Conservation (phyloP, 2,113 vertebrate species). For the Osmerus mordax region DNA sequence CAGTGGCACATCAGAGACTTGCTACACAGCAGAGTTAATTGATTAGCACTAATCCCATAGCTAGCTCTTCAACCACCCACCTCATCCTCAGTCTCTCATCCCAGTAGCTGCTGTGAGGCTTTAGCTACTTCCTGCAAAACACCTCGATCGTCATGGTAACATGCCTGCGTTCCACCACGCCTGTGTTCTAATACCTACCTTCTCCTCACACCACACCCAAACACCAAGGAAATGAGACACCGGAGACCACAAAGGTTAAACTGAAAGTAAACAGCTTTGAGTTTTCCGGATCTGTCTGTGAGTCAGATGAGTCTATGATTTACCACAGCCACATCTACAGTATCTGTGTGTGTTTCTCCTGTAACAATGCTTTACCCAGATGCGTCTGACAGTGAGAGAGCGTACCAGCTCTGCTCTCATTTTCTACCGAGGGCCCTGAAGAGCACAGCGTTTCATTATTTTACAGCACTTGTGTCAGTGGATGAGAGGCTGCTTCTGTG, state of each 20-base stretch:
- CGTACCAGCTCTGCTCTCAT: not conserved
- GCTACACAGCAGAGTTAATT: not conserved
- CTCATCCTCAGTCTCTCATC: not conserved
- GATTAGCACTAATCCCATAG: not conserved
- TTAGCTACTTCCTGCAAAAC: not conserved
- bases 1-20: not conserved
- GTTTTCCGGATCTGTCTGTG: too few relatives aligned
- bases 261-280: too few relatives aligned
- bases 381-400: too few relatives aligned
- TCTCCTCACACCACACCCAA: not conserved
- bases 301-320: too few relatives aligned
- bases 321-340: too few relatives aligned
- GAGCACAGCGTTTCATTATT: not conserved
- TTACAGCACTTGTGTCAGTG: not conserved
- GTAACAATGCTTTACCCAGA: too few relatives aligned
- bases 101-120: not conserved
- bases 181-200: not conserved
- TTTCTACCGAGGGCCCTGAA: not conserved
- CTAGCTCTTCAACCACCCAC: not conserved
- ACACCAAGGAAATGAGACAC: not conserved
- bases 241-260: too few relatives aligned
- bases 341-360: too few relatives aligned
- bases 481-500: not conserved
- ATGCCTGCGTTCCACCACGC: not conserved
- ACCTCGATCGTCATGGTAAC: not conserved